Evolutionary conservation across 1,140 invertebrate genomes (phyloP), one percentile per base, ranked within the genome.

Genomic region (Branchinecta lynchi): DNA sequence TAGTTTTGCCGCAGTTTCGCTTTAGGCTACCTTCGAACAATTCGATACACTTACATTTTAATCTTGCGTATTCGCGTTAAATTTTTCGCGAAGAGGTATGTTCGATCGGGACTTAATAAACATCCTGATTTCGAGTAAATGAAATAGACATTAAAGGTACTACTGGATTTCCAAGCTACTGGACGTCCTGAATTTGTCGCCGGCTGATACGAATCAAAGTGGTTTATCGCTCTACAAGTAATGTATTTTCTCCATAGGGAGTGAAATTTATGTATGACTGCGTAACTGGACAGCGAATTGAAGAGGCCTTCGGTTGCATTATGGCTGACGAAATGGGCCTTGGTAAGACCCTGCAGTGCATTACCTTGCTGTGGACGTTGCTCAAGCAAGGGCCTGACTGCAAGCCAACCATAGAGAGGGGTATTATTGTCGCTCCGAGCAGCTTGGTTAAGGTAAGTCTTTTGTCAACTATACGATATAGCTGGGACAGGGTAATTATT

Each of bases 181-280:
- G 32, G 32, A 32, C 5, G 32, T 32, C 32, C 32, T 5, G 5
- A 32, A 32, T 32, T 32, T 32, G 32, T 32, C 5, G 32, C 1
- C 1, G 32, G 5, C 32, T 32, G 32, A 32, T 1, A 32, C 32
- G 32, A 32, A 32, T 32, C 32, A 32, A 5, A 32, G 32, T n/a
- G n/a, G 32, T 32, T 32, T 32, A 32, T 32, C 32, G 1, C 32
- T 32, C 32, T 32, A 32, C 32, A 32, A 32, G 32, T 32, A 32
- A 32, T 32, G 32, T 5, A 32, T 68, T 44, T 66, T 65, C 70
- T 71, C 77, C 77, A 44, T 73, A 84, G 83, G 97, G 97, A 44
- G 96, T 99, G 0, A 95, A 96, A 77, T 99, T 99, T 78, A 98
- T 99, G 94, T 99, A 97, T 78, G 94, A 99, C 77, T 99, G 96